A percentile compares a stretch with the other conserved stretches of the same genome.
phyloP scores from a whole-genome alignment of 2,113 vertebrate genomes.

The Protomyctophum bolini region DNA sequence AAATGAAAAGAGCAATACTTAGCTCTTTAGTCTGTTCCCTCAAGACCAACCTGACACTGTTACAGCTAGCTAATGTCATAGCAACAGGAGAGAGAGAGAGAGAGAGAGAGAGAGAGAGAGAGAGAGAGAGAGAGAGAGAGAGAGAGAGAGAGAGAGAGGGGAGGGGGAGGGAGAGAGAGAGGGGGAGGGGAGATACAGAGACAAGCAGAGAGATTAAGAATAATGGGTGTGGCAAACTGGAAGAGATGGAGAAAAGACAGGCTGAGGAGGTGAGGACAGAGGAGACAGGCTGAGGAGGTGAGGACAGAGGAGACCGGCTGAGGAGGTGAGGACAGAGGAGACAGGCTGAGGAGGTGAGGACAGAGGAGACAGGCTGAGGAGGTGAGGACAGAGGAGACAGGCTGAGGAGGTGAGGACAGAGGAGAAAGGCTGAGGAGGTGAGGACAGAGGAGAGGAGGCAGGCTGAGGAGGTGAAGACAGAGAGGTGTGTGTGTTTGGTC shows the following conservation, averaged over 20 bases:
- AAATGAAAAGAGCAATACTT: constrained; percentile 75
- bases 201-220: constrained; percentile 2
- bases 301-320: too few species aligned
- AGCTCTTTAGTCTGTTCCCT: constrained; percentile 72
- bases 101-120: constrained; percentile 1
- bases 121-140: constrained; percentile 8
- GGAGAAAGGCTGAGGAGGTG: too few species aligned
- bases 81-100: constrained; percentile 58
- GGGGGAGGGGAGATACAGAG: not conserved
- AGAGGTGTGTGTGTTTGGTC: too few species aligned
- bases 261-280: constrained; percentile 18
- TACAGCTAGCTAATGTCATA: constrained; percentile 75
- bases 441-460: too few species aligned
- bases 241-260: constrained; percentile 44
- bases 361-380: too few species aligned
- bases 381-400: too few species aligned
- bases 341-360: too few species aligned
- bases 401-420: too few species aligned
- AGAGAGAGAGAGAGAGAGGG: constrained; percentile 15
- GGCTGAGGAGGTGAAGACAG: too few species aligned
- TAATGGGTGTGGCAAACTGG: constrained; percentile 61
- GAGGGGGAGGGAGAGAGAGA: not conserved
- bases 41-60: constrained; percentile 64
- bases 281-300: too few species aligned
- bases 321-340: too few species aligned